Conservation (phyloP, 1,140 invertebrate species). For the Mercenaria mercenaria region DNA sequence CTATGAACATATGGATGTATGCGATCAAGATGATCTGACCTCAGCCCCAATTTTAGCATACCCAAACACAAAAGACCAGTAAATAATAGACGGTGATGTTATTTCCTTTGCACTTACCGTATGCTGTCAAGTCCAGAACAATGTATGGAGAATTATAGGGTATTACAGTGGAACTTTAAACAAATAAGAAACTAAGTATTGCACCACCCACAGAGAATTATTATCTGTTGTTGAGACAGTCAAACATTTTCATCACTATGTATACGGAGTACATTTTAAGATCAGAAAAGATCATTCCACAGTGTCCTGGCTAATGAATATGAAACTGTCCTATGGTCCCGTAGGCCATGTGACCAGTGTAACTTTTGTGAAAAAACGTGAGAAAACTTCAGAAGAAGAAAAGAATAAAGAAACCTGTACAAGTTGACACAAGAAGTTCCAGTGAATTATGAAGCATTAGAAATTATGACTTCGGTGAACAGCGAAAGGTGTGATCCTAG, state of each 20-base stretch:
- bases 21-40: neutral
- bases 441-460: neutral
- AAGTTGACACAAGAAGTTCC: no score
- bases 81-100: neutral
- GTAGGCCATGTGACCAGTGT: no score
- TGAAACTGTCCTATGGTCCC: neutral
- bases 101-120: constrained; percentile 29
- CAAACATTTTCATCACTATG: no score
- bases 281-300: constrained; percentile 6
- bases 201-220: neutral
- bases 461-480: neutral
- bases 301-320: neutral
- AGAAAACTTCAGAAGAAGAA: neutral
- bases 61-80: neutral
- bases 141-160: neutral
- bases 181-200: constrained; percentile 9
- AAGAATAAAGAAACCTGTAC: neutral
- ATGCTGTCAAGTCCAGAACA: neutral
- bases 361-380: neutral
- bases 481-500: no score
- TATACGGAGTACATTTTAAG: neutral
- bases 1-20: neutral
- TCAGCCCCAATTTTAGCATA: neutral
- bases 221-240: constrained; percentile 1
- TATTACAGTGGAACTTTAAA: neutral